Evolutionary conservation across 2,797 vertebrate species (phyloP).

Genomic region (Peromyscus attwateri): DNA sequence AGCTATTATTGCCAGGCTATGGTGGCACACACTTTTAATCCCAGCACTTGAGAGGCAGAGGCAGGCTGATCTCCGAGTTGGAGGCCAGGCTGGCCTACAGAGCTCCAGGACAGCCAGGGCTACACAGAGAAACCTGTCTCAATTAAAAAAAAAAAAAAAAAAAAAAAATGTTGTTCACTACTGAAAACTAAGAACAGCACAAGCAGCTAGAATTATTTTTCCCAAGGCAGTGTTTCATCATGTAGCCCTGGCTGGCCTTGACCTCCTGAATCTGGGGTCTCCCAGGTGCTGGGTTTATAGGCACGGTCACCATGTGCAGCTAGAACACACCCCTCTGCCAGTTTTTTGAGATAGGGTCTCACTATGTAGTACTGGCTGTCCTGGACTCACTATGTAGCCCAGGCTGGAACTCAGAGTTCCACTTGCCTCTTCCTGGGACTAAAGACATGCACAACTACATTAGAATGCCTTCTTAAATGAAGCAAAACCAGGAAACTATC

Average conservation of each 20-base stretch:
- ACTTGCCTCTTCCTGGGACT: not conserved
- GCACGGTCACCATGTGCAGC: not conserved
- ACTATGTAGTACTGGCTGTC: not conserved
- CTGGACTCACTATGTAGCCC: not conserved
- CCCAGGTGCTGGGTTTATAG: not conserved
- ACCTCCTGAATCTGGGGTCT: not conserved
- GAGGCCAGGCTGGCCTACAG: not conserved
- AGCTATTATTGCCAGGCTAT: not conserved
- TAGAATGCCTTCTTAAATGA: slow-evolving; percentile 24
- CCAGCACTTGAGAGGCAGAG: not conserved
- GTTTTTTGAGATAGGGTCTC: not conserved
- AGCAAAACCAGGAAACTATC: slow-evolving; percentile 7
- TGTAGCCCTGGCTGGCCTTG: not conserved
- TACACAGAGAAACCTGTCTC: not conserved
- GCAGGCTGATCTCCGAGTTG: not conserved
- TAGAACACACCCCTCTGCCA: not conserved
- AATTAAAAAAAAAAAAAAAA: not conserved
- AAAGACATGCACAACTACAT: not conserved
- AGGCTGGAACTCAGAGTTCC: not conserved
- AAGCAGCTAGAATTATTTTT: not conserved
- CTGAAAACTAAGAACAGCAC: not conserved
- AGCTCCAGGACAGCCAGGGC: not conserved
- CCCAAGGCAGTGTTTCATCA: not conserved
- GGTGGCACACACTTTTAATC: not conserved
- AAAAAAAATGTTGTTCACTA: not conserved